phyloP scores from a whole-genome alignment of 2,797 vertebrate species.

The Sphaeramia orbicularis region DNA sequence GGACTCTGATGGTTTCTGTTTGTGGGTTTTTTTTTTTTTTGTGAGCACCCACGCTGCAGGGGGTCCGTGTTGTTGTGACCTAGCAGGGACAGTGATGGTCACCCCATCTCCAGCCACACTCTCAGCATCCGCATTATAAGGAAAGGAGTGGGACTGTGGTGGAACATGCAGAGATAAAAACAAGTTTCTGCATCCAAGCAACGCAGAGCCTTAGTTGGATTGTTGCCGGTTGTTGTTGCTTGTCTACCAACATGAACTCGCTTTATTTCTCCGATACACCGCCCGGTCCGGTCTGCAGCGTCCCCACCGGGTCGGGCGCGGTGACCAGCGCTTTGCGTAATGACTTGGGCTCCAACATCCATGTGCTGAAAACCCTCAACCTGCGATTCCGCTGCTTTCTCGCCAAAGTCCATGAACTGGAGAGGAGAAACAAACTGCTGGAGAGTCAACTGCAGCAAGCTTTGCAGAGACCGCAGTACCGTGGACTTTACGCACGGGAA shows the following conservation, averaged over 20 bases:
- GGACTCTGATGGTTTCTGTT: constrained; percentile 42
- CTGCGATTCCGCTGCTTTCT: constrained; percentile 97
- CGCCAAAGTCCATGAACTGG: constrained; percentile 96
- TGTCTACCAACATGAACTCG: constrained; percentile 84
- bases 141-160: constrained; percentile 38
- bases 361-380: constrained; percentile 96
- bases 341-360: constrained; percentile 97
- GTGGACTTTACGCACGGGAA: constrained; percentile 88
- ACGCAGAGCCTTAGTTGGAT: constrained; percentile 47
- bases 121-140: constrained; percentile 66
- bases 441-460: constrained; percentile 93
- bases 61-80: constrained; percentile 39
- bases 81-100: constrained; percentile 64
- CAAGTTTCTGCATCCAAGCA: constrained; percentile 26
- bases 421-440: constrained; percentile 94
- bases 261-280: constrained; percentile 87
- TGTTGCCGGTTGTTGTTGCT: constrained; percentile 6
- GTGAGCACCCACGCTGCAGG: constrained; percentile 36
- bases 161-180: constrained; percentile 64
- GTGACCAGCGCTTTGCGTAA: constrained; percentile 92
- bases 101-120: constrained; percentile 45
- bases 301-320: constrained; percentile 74
- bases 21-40: constrained; percentile 21
- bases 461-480: constrained; percentile 81
- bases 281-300: constrained; percentile 65